A percentile compares a stretch with the other conserved stretches of the same genome.
Conservation (phyloP, 1,140 invertebrate genomes). For the Eriosoma lanigerum region DNA sequence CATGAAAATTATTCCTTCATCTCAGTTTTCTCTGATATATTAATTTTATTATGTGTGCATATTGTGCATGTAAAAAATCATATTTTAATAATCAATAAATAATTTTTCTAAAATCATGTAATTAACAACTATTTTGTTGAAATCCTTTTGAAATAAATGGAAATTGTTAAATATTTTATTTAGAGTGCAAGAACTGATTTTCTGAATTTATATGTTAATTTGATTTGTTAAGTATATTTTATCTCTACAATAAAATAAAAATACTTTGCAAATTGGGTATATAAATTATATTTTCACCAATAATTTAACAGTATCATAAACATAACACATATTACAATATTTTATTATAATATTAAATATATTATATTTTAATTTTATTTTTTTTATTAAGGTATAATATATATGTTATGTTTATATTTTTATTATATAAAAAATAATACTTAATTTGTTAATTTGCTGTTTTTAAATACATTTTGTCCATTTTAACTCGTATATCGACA, state of each 20-base stretch:
- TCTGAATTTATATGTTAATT: no score
- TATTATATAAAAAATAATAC: background rate
- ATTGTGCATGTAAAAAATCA: background rate
- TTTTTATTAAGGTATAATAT: background rate
- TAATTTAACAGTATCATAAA: background rate
- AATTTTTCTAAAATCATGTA: slow-evolving; percentile 6
- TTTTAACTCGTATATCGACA: background rate
- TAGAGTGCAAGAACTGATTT: no score
- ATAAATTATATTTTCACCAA: no score
- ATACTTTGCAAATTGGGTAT: no score
- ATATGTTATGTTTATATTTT: slow-evolving; percentile 25
- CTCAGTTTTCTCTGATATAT: background rate
- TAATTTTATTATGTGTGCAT: background rate
- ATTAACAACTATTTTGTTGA: background rate
- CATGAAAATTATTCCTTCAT: slow-evolving; percentile 7
- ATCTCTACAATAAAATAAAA: no score
- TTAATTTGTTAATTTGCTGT: background rate
- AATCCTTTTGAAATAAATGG: no score
- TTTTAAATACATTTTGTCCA: background rate
- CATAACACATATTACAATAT: background rate
- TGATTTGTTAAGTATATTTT: no score
- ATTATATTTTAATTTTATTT: background rate
- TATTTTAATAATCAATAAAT: background rate
- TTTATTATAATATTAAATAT: background rate
- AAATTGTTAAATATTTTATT: no score